A percentile compares a stretch with the other conserved stretches of the same genome.
These are phyloP conservation scores for Helicoverpa zea DNA, from an alignment of 1,140 invertebrate species.

Conservation along the genomic window DNA sequence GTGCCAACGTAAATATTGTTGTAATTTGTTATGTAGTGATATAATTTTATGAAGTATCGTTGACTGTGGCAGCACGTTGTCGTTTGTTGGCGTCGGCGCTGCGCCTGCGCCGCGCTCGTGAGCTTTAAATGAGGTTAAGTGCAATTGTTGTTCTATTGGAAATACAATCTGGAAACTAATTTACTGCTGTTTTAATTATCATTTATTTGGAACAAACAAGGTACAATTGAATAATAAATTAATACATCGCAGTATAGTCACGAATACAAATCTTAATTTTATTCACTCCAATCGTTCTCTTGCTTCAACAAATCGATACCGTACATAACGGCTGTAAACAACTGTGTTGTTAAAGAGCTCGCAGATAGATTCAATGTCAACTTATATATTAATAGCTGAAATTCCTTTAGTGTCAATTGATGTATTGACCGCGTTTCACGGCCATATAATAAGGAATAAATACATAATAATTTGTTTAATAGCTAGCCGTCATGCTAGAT, in stretches of 20 bases:
- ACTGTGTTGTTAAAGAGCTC: not conserved
- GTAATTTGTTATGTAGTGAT: conserved; percentile 86
- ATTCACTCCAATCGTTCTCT: conserved; percentile 9
- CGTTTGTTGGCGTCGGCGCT: conserved; percentile 10
- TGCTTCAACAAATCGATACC: not conserved
- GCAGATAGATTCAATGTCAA: conserved; percentile 27
- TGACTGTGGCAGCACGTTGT: conserved; percentile 78
- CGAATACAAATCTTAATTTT: conserved; percentile 11
- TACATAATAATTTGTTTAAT: not conserved
- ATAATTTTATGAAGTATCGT: conserved; percentile 84
- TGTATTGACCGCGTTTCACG: not conserved
- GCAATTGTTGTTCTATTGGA: conserved; percentile 84
- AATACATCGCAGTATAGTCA: conserved; percentile 27
- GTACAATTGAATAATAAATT: conserved; percentile 42
- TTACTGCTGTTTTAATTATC: conserved; percentile 58
- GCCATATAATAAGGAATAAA: not conserved
- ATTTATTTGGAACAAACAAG: conserved; percentile 46
- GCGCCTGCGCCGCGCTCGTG: conserved; percentile 61
- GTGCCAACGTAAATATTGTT: conserved; percentile 86
- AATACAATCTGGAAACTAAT: conserved; percentile 82
- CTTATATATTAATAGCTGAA: conserved; percentile 3
- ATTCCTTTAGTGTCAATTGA: not conserved
- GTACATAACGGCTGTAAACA: not conserved
- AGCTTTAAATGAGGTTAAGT: conserved; percentile 83
- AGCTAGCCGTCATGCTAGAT: not conserved